These are phyloP conservation scores for Mystacornis crossleyi DNA, from an alignment of 2,113 vertebrate genomes.

Conservation along the genomic window DNA sequence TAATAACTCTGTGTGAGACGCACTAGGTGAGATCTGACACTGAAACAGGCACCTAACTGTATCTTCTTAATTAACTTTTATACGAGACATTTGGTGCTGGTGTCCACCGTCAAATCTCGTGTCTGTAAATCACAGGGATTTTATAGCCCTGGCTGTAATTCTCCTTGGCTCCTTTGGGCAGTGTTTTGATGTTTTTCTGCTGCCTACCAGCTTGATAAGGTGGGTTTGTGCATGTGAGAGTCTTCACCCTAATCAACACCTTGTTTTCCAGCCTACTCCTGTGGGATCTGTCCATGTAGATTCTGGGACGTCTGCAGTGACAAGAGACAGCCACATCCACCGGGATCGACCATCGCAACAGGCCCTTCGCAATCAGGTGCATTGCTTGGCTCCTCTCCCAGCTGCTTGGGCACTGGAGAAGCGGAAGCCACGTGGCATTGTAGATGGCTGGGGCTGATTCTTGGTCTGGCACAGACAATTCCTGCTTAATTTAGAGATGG, in stretches of 20 bases:
- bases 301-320: slow-evolving; percentile 90
- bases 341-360: slow-evolving; percentile 90
- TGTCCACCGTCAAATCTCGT: neutral
- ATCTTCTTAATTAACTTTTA: neutral
- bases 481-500: neutral
- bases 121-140: neutral
- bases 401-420: neutral
- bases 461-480: neutral
- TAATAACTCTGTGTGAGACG: neutral
- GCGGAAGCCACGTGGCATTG: neutral
- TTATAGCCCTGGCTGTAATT: neutral
- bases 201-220: neutral
- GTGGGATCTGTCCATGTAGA: slow-evolving; percentile 95
- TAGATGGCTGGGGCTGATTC: neutral
- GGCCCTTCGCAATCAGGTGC: slow-evolving; percentile 93
- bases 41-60: rapidly evolving
- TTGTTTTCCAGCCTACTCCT: slow-evolving; percentile 88
- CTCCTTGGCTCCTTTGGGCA: neutral
- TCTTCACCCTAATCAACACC: neutral
- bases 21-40: neutral
- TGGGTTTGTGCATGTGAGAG: neutral
- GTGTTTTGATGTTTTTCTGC: neutral
- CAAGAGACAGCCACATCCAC: slow-evolving; percentile 90
- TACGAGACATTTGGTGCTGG: neutral
- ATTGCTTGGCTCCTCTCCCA: neutral